phyloP scores from a whole-genome alignment of 2,113 vertebrate genomes.

The Salminus brasiliensis region DNA sequence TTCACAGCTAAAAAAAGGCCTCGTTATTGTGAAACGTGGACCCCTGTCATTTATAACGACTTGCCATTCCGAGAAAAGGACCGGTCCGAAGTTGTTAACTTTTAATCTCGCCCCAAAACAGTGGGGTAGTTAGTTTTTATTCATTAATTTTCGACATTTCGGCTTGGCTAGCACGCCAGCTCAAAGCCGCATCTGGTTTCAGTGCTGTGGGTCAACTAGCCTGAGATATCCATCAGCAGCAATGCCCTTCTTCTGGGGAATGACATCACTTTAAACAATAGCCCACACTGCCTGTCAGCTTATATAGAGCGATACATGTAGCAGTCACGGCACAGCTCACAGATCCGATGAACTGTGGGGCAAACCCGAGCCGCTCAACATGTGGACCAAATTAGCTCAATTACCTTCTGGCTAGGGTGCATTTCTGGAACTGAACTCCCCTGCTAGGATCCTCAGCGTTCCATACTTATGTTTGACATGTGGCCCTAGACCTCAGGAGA shows the following conservation, averaged over 20 bases:
- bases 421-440: neutral
- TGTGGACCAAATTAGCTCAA: slow-evolving; percentile 40
- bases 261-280: neutral
- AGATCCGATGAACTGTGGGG: neutral
- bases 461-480: too few relatives aligned
- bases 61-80: slow-evolving; percentile 29
- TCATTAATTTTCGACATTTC: neutral
- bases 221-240: neutral
- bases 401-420: slow-evolving; percentile 17
- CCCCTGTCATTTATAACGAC: slow-evolving; percentile 31
- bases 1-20: slow-evolving; percentile 19
- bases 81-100: slow-evolving; percentile 2
- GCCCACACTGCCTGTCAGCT: slow-evolving; percentile 8
- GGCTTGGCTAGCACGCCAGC: too few relatives aligned
- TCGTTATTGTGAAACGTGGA: slow-evolving; percentile 39
- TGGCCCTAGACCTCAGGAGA: neutral
- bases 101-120: neutral
- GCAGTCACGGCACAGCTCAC: neutral
- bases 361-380: slow-evolving; percentile 26
- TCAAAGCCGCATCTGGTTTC: neutral
- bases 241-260: neutral
- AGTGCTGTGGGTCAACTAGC: neutral
- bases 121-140: neutral
- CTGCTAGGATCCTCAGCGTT: neutral
- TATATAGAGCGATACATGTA: slow-evolving; percentile 12